Evolutionary conservation across 2,888 invertebrate genomes (phyloP).

Genomic region (Melieria crassipennis): DNA sequence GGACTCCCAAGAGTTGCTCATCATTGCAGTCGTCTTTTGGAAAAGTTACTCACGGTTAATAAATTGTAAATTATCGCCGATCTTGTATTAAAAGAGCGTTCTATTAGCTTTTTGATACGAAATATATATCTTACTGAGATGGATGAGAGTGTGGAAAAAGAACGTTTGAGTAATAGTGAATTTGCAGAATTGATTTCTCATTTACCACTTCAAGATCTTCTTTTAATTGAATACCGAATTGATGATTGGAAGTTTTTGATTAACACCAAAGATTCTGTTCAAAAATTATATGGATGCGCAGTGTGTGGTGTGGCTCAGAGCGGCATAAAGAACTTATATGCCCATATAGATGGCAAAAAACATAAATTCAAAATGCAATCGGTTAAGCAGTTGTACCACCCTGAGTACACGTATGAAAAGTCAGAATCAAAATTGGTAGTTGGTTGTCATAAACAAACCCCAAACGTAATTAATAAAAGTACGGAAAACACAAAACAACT

Average conservation of each 20-base stretch:
- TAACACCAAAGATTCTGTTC: constrained; percentile 29
- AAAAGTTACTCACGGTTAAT: constrained; percentile 4
- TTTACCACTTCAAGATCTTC: constrained; percentile 47
- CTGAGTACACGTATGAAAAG: constrained; percentile 45
- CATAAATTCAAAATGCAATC: constrained; percentile 50
- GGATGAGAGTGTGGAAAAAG: not conserved
- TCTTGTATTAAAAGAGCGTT: not conserved
- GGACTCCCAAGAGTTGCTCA: constrained; percentile 25
- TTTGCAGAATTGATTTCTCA: constrained; percentile 46
- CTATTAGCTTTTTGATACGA: not conserved
- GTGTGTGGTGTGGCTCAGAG: constrained; percentile 51
- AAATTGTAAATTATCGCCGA: constrained; percentile 9
- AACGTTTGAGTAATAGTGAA: constrained; percentile 41
- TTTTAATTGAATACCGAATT: constrained; percentile 48
- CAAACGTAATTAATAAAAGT: not conserved
- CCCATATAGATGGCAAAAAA: constrained; percentile 56
- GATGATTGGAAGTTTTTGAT: constrained; percentile 48
- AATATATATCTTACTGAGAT: not conserved
- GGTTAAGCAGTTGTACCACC: constrained; percentile 46
- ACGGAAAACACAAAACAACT: not conserved
- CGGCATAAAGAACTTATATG: constrained; percentile 51
- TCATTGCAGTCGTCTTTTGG: constrained; percentile 14
- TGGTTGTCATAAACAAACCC: constrained; percentile 7
- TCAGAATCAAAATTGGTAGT: not conserved
- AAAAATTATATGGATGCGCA: constrained; percentile 47